Evolutionary conservation across 2,797 vertebrate species (phyloP), one percentile per base, ranked within the genome.

Genomic region (Saguinus oedipus): DNA sequence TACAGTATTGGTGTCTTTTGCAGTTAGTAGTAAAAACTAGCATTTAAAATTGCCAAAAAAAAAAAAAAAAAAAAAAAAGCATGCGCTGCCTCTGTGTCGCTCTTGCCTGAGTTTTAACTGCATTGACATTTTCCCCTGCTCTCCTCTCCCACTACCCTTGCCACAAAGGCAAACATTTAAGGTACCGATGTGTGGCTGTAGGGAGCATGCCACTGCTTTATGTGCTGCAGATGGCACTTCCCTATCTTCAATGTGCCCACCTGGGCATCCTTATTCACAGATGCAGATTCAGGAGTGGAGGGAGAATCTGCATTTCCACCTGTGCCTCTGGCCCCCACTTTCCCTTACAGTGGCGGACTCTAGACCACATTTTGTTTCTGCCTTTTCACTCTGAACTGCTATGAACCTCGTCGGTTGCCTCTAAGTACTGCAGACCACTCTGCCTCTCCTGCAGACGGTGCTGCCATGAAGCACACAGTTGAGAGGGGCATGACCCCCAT

Each of bases 21-120:
- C 98, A 97, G 79, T 96, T 42, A 80, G 90, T 96, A 98, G 96
- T n/a, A 97, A 99, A 98, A 97, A 83, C 42, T 88, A 96, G 97
- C 98, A 98, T 98, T 98, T 91, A 97, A 98, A 98, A 96, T 96
- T 80, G 4, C 64, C 70, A 86, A 97, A 97, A 93, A n/a, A n/a
- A n/a, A n/a, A n/a, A n/a, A n/a, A n/a, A n/a, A n/a, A n/a, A n/a
- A n/a, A n/a, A n/a, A n/a, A n/a, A n/a, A 57, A 30, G 57, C 24
- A 53, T 14, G 9, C 11, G 1, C 30, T 27, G 76, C 33, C 59
- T 80, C 84, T 68, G 48, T 33, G 39, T 24, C 33, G 57, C 26
- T 24, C 44, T 7, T 17, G 6, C 12, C 14, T 74, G 39, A 8
- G 19, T 50, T 80, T 57, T 61, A 48, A 50, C 42, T 55, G 42